Percentiles rank a stretch among this genome's conserved stretches.
phyloP scores from a whole-genome alignment of 2,888 invertebrate species.

The Machimus atricapillus region DNA sequence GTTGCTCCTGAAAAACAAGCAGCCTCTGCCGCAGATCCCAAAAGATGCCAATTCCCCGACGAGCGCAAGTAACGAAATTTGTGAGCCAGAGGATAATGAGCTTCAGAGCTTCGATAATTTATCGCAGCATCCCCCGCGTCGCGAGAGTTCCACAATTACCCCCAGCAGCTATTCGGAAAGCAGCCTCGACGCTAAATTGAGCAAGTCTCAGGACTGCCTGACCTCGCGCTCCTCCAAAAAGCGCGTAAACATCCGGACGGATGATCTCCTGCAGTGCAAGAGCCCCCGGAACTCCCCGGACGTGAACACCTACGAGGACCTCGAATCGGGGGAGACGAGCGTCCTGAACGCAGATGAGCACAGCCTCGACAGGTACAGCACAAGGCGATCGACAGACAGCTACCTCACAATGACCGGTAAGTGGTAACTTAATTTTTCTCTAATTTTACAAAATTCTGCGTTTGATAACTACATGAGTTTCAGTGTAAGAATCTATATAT shows the following conservation, averaged over 20 bases:
- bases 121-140: conserved; percentile 48
- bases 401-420: conserved; percentile 71
- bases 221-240: conserved; percentile 66
- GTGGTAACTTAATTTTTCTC: background rate
- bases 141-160: conserved; percentile 58
- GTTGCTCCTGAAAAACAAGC: conserved; percentile 62
- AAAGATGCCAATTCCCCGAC: conserved; percentile 50
- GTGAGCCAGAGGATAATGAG: conserved; percentile 62
- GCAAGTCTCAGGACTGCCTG: conserved; percentile 60
- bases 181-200: conserved; percentile 59
- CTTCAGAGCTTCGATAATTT: conserved; percentile 59
- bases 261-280: conserved; percentile 60
- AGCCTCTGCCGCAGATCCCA: conserved; percentile 61
- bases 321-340: conserved; percentile 61
- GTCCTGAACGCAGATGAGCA: conserved; percentile 58
- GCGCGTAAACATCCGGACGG: conserved; percentile 70
- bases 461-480: too few relatives aligned
- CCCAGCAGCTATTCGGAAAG: conserved; percentile 61
- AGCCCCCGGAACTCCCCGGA: conserved; percentile 55
- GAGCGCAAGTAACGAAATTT: conserved; percentile 62
- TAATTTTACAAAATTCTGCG: too few relatives aligned
- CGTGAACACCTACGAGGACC: conserved; percentile 58
- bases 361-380: conserved; percentile 66
- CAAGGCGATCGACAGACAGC: conserved; percentile 67
- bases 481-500: background rate